Evolutionary conservation across 2,888 invertebrate species (phyloP), one percentile per base, ranked within the genome.

Genomic region (Pollenia angustigena): DNA sequence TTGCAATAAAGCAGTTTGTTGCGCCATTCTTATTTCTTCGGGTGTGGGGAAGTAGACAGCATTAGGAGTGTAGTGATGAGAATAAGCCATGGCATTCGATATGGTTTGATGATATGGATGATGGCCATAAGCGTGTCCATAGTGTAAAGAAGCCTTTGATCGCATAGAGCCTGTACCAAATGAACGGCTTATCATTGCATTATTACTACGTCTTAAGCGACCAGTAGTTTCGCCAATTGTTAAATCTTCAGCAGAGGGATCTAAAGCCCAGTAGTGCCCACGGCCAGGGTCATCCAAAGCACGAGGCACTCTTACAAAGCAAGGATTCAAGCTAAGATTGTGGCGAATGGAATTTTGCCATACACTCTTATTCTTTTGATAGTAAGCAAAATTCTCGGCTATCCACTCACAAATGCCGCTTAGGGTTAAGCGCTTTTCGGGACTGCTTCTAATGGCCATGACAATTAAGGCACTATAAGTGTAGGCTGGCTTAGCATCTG

Each of bases 181-280:
- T 10, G 85, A 79, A 32, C 85, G 85, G 48, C 56, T 72, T 0
- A 80, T 64, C 58, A 81, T 66, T 12, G 78, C 7, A 18, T 81
- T 76, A 62, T 90, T 90, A 68, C 85, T 89, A 81, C 99, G 94
- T 12, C 99, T 94, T 69, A 99, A 94, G 92, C 99, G 99, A 0
- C 99, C 99, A 0, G 99, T 99, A 0, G 98, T 97, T 2, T 98
- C 98, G 0, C 99, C 99, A 91, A 99, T 99, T 91, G 98, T 99
- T 44, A 99, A 97, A 90, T 99, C 99, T 91, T 99, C 98, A 68
- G 97, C 97, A 40, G 97, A 97, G 0, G 98, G 97, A 92, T 99
- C 99, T 91, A 99, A 93, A 97, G 99, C 99, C 99, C 99, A 99
- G 94, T 99, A 99, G 94, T 99, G 99, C 0, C 99, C 99, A 91